Evolutionary conservation across 2,113 vertebrate species (phyloP).

Genomic region (Pedetes capensis): DNA sequence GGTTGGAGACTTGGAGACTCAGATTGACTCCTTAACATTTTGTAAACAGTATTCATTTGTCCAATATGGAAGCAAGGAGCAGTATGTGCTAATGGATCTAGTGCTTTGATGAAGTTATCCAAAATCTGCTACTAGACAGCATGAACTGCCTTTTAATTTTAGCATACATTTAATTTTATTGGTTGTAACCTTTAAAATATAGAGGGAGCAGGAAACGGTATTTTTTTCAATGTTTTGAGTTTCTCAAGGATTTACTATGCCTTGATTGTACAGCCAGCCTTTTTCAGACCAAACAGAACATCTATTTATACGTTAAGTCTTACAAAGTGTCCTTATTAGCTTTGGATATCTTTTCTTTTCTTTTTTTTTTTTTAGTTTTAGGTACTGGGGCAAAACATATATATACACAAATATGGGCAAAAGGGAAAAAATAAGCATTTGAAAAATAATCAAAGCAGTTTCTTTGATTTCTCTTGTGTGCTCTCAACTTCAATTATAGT

Average conservation of each 20-base stretch:
- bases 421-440: not conserved
- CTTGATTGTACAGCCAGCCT: not conserved
- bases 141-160: not conserved
- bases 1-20: not conserved
- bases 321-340: not conserved
- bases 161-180: not conserved
- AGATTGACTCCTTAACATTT: not conserved
- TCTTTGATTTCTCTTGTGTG: not conserved
- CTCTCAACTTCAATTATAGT: not conserved
- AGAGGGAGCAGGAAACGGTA: accelerated
- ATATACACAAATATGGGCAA: not conserved
- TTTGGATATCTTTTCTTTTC: slow-evolving; percentile 50
- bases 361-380: slow-evolving; percentile 68
- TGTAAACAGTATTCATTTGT: not conserved
- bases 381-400: slow-evolving; percentile 43
- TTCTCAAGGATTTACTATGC: not conserved
- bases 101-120: not conserved
- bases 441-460: not conserved
- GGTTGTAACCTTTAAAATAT: not conserved
- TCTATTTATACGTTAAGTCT: not conserved
- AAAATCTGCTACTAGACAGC: not conserved
- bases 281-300: not conserved
- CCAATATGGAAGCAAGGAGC: not conserved
- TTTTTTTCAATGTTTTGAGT: not conserved
- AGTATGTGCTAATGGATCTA: not conserved